Conservation (phyloP, 2,888 invertebrate genomes). For the Dynastes grantii region DNA sequence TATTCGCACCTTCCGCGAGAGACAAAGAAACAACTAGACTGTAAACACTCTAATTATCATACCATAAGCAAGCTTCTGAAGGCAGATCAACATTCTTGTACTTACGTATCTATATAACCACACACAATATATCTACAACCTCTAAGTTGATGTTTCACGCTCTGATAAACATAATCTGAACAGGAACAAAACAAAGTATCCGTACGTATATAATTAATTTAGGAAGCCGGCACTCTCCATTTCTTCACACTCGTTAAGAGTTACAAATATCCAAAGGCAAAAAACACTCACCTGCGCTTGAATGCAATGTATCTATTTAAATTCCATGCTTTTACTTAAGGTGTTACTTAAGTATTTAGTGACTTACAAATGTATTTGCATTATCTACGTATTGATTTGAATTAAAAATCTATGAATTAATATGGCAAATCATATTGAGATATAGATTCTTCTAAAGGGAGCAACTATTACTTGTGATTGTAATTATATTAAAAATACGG, state of each 20-base stretch:
- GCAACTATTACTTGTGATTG: no score
- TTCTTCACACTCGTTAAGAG: constrained; percentile 25
- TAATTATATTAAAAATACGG: no score
- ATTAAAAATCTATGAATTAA: no score
- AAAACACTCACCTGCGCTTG: constrained; percentile 4
- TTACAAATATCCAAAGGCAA: constrained; percentile 6
- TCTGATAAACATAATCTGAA: constrained; percentile 36
- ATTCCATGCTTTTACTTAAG: not conserved
- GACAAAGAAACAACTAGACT: constrained; percentile 20
- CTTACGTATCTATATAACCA: not conserved
- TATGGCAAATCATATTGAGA: no score
- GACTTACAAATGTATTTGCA: no score
- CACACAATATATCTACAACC: not conserved
- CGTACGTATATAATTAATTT: constrained; percentile 27
- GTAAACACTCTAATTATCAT: constrained; percentile 21
- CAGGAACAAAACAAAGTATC: constrained; percentile 26
- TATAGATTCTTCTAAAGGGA: no score
- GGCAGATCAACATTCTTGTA: constrained; percentile 8
- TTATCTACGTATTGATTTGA: no score
- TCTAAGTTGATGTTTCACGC: constrained; percentile 26
- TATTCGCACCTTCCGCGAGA: constrained; percentile 19
- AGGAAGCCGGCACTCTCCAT: constrained; percentile 31
- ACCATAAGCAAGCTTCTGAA: constrained; percentile 7
- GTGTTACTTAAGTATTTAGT: no score
- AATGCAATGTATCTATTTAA: not conserved